phyloP scores from a whole-genome alignment of 2,888 invertebrate species.

The Epicampocera succincta region DNA sequence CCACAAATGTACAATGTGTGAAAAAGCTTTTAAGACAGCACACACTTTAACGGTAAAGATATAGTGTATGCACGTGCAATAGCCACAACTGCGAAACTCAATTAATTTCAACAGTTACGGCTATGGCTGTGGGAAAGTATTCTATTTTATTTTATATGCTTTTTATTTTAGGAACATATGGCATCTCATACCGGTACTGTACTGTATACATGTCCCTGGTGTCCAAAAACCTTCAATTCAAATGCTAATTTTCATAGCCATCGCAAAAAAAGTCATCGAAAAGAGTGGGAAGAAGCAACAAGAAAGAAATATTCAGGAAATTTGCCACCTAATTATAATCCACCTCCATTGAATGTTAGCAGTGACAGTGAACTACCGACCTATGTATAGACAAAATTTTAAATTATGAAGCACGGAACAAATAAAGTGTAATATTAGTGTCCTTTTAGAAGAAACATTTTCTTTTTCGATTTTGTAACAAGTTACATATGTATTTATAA shows the following conservation, averaged over 20 bases:
- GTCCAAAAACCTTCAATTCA: constrained; percentile 79
- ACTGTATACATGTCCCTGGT: constrained; percentile 77
- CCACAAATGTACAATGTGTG: constrained; percentile 79
- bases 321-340: constrained; percentile 53
- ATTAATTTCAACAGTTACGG: too few relatives aligned
- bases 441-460: not conserved
- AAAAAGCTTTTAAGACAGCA: constrained; percentile 79
- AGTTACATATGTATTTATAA: too few relatives aligned
- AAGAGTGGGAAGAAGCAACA: constrained; percentile 77
- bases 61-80: too few relatives aligned
- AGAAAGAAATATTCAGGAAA: constrained; percentile 62
- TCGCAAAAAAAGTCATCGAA: constrained; percentile 78
- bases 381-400: constrained; percentile 23
- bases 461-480: too few relatives aligned
- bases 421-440: not conserved
- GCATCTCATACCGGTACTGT: constrained; percentile 78
- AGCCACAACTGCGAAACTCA: too few relatives aligned
- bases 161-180: constrained; percentile 77
- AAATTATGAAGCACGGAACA: not conserved
- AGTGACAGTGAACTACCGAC: constrained; percentile 28
- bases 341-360: constrained; percentile 22
- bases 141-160: not conserved
- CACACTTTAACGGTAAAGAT: constrained; percentile 76
- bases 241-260: constrained; percentile 79
- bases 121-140: too few relatives aligned